These are phyloP conservation scores for Alloplasta piceator DNA, from an alignment of 2,888 invertebrate species.

Conservation along the genomic window DNA sequence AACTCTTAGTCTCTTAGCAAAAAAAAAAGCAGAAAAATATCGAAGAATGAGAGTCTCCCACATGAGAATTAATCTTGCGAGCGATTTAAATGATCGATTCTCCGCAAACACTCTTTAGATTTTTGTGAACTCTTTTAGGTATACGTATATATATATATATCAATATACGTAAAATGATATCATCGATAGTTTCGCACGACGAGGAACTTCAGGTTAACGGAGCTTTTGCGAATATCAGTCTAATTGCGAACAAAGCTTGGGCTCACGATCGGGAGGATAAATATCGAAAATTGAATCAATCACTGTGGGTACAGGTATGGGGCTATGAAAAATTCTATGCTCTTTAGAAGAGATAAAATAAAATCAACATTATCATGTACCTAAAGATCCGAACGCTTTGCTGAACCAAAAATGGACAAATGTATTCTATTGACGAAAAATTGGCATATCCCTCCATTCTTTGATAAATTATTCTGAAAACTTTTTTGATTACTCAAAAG, in stretches of 20 bases:
- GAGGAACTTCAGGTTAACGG: constrained; percentile 77
- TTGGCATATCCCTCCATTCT: too few relatives aligned
- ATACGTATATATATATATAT: constrained; percentile 49
- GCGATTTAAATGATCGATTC: too few relatives aligned
- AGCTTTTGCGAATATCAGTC: constrained; percentile 79
- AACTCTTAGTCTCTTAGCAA: not conserved
- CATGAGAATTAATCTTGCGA: too few relatives aligned
- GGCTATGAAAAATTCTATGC: not conserved
- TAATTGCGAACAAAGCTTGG: constrained; percentile 80
- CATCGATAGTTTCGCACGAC: constrained; percentile 75
- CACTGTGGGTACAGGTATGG: constrained; percentile 79
- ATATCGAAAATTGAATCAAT: constrained; percentile 78
- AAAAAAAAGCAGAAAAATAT: constrained; percentile 9
- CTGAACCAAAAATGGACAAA: constrained; percentile 31
- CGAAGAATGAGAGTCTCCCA: constrained; percentile 6
- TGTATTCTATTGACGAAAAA: not conserved
- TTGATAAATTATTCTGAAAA: too few relatives aligned
- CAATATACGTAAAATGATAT: constrained; percentile 77
- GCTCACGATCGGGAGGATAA: constrained; percentile 74
- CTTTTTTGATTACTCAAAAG: too few relatives aligned
- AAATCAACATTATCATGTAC: too few relatives aligned
- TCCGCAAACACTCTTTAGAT: too few relatives aligned
- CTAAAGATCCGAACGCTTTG: too few relatives aligned
- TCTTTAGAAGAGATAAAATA: too few relatives aligned
- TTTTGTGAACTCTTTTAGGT: not conserved